These are phyloP conservation scores for Amblyteles armatorius DNA, from an alignment of 2,888 invertebrate species.

Conservation along the genomic window DNA sequence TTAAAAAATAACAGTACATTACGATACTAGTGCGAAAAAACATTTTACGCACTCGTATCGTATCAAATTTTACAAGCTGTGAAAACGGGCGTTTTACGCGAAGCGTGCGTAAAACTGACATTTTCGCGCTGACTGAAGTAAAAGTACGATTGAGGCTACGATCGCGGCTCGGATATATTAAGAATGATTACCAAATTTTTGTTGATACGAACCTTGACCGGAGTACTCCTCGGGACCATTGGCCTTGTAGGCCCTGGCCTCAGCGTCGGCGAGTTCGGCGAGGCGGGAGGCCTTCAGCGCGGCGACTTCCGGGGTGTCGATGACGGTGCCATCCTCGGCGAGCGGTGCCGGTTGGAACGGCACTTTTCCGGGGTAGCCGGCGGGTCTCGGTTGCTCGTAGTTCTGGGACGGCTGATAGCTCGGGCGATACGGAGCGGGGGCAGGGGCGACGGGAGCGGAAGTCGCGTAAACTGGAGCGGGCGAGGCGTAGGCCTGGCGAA, in stretches of 20 bases:
- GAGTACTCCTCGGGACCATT: slow-evolving; percentile 75
- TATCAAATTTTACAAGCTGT: too few species aligned
- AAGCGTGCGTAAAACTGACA: too few species aligned
- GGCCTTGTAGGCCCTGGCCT: slow-evolving; percentile 82
- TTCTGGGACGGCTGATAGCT: slow-evolving; percentile 65
- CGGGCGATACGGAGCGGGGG: slow-evolving; percentile 65
- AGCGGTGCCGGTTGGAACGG: slow-evolving; percentile 82
- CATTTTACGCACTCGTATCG: too few species aligned
- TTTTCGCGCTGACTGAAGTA: too few species aligned
- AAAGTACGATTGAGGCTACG: too few species aligned
- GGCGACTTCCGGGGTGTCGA: slow-evolving; percentile 83
- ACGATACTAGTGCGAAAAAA: too few species aligned
- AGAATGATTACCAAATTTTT: too few species aligned
- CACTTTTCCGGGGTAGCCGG: slow-evolving; percentile 71
- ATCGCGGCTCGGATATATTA: too few species aligned
- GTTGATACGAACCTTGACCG: slow-evolving; percentile 73
- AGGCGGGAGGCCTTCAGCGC: slow-evolving; percentile 82
- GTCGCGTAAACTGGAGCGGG: slow-evolving; percentile 70
- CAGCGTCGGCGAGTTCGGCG: slow-evolving; percentile 82
- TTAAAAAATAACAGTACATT: too few species aligned
- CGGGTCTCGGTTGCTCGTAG: slow-evolving; percentile 68
- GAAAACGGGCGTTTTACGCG: too few species aligned
- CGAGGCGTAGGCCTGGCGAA: slow-evolving; percentile 65
- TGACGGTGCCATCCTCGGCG: slow-evolving; percentile 82
- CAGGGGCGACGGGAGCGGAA: slow-evolving; percentile 59